Evolutionary conservation across 2,797 vertebrate species (phyloP).

Genomic region (Triplophysa yarkandensis): DNA sequence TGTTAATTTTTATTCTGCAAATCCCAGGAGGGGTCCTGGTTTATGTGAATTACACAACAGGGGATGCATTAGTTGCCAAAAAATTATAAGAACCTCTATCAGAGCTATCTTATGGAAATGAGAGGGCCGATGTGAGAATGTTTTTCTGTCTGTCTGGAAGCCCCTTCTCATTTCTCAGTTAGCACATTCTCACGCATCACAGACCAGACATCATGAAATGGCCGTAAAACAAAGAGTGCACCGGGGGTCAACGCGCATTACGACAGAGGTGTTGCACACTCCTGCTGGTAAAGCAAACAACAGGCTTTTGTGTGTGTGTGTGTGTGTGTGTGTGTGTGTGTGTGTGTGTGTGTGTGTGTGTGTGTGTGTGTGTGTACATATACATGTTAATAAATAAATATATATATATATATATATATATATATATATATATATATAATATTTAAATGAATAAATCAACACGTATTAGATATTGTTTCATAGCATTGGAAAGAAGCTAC

Average conservation of each 20-base stretch:
- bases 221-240: slow-evolving; percentile 66
- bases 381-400: too few relatives aligned
- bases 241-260: slow-evolving; percentile 75
- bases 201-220: slow-evolving; percentile 72
- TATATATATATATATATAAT: too few relatives aligned
- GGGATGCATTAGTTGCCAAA: slow-evolving; percentile 57
- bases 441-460: slow-evolving; percentile 64
- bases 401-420: too few relatives aligned
- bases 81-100: slow-evolving; percentile 56
- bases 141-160: slow-evolving; percentile 75
- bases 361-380: too few relatives aligned
- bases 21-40: not conserved
- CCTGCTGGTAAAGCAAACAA: slow-evolving; percentile 73
- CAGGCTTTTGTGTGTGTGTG: slow-evolving; percentile 41
- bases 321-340: slow-evolving; percentile 25
- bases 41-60: slow-evolving; percentile 41
- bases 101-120: slow-evolving; percentile 71
- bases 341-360: slow-evolving; percentile 31
- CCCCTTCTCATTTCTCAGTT: slow-evolving; percentile 71
- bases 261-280: slow-evolving; percentile 74
- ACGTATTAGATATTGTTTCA: slow-evolving; percentile 61
- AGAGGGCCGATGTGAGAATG: slow-evolving; percentile 72
- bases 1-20: not conserved
- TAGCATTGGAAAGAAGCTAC: slow-evolving; percentile 56
- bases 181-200: slow-evolving; percentile 72